Evolutionary conservation across 2,888 invertebrate genomes (phyloP).

Genomic region (Lepidocyrtinus sp.): DNA sequence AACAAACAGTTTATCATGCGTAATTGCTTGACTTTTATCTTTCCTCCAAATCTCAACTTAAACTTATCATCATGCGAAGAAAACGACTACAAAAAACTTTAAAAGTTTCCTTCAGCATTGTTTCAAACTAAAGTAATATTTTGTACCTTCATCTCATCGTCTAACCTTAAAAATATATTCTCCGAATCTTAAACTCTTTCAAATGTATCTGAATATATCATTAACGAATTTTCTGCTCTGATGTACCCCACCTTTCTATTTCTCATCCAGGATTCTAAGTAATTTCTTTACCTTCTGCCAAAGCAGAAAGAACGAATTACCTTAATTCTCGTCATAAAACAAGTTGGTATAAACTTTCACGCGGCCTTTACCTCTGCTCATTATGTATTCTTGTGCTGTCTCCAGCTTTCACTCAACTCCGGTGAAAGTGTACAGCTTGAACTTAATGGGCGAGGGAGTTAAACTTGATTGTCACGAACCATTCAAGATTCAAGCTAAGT

Average conservation of each 20-base stretch:
- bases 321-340: not conserved
- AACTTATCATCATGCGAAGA: not conserved
- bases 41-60: not conserved
- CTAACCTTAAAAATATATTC: no score
- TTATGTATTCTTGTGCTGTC: not conserved
- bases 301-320: slow-evolving; percentile 33
- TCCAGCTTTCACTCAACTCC: not conserved
- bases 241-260: no score
- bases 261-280: no score
- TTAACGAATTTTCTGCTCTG: not conserved
- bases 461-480: no score
- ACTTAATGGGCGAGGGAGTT: not conserved
- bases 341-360: not conserved
- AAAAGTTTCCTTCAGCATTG: not conserved
- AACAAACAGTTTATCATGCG: slow-evolving; percentile 69
- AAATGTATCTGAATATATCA: no score
- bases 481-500: not conserved
- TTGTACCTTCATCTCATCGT: not conserved
- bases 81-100: not conserved
- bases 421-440: not conserved
- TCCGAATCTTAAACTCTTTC: no score
- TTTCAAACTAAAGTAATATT: not conserved
- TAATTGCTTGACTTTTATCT: slow-evolving; percentile 18
- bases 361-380: not conserved
- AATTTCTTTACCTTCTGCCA: slow-evolving; percentile 15